Base-by-base conservation (phyloP, 2,113 vertebrate genomes). In the Scalopus aquaticus region DNA sequence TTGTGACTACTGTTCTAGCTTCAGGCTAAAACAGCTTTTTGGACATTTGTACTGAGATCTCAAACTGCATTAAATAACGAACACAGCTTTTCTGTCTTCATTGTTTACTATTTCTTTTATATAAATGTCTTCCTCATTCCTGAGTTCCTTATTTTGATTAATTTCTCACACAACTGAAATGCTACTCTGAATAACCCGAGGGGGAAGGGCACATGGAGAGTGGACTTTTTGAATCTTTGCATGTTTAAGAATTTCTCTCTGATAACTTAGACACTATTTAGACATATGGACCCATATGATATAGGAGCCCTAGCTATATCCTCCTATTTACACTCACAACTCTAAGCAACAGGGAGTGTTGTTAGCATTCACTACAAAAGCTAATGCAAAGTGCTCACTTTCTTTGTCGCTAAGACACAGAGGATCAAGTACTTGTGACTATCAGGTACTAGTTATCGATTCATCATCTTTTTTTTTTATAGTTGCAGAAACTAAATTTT, bases 131-230 rank as follows among this genome's bases (percentile, higher is more conserved):
- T 82, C 39, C 69, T 77, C 17, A 9, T 87, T 74, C 69, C 32
- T 17, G 44, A 79, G 42, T 79, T 90, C 42, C 49, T 62, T 92
- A 24, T 49, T 88, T 87, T 90, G 37, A 72, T 84, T 90, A 35
- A 67, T 79, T 79, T 96, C 83, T 93, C 58, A 87, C 73, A 76
- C 26, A 28, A 28, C 49, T 74, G 69, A 91, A 82, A 88, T 22
- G 64, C n/a, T 85, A 15, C 69, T 93, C 65, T 35, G 70, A 89
- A 51, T 58, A 73, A 70, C 15, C 26, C n/a, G 60, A 16, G 13
- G 1, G 9, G 49, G 24, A 70, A 58, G 22, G 22, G 46, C 13
- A 11, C 39, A 7, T 62, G 46, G 32, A 22, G 3, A 9, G 17
- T 65, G 56, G 26, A 44, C 35, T 56, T 81, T 84, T 44, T 35